Conservation (phyloP, 2,888 invertebrate genomes). For the Geophilus truncorum region DNA sequence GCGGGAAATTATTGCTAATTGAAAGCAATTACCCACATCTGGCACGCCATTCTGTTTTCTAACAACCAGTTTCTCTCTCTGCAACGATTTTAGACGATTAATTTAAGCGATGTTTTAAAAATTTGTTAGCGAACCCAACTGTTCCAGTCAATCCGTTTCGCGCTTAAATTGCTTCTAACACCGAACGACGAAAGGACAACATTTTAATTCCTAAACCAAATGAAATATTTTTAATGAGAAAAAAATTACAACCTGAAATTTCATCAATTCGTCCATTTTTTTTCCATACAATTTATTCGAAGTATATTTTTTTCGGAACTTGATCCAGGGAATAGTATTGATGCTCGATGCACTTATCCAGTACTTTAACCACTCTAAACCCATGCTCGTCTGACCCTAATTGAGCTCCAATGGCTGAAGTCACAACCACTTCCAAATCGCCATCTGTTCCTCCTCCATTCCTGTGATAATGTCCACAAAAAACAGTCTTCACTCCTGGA, state of each 20-base stretch:
- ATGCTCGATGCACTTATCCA: conserved; percentile 47
- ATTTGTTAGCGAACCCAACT: neutral
- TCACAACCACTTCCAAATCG: conserved; percentile 50
- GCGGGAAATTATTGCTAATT: neutral
- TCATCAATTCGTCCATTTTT: neutral
- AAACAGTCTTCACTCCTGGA: conserved; percentile 50
- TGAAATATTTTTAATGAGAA: no score
- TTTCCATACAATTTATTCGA: neutral
- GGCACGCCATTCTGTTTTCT: neutral
- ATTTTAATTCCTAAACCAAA: no score
- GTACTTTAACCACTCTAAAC: conserved; percentile 50
- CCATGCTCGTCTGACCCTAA: conserved; percentile 50
- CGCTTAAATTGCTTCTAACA: no score
- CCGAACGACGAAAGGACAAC: no score
- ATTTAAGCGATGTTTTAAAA: neutral
- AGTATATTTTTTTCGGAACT: conserved; percentile 37
- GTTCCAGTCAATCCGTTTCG: neutral
- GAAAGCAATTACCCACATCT: neutral
- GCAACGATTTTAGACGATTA: neutral
- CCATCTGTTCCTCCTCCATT: conserved; percentile 51
- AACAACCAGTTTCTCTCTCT: neutral
- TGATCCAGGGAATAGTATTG: conserved; percentile 47
- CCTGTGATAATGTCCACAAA: conserved; percentile 54
- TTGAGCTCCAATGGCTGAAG: conserved; percentile 53
- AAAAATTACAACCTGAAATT: no score